Conservation (phyloP, 2,888 invertebrate species). For the Himalopsyche tibetana region DNA sequence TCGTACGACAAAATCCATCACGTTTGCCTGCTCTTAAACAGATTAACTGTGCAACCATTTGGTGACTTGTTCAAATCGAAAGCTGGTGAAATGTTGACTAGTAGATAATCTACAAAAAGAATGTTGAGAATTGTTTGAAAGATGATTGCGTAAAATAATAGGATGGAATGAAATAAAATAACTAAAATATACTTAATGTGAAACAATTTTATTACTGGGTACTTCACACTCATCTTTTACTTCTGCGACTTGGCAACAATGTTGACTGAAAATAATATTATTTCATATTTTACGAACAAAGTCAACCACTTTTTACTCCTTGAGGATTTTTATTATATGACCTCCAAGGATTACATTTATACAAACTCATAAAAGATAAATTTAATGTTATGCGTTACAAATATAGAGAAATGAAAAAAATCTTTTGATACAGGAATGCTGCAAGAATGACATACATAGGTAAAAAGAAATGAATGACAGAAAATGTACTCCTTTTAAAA, state of each 20-base stretch:
- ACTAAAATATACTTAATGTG: conserved; percentile 37
- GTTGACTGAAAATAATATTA: conserved; percentile 42
- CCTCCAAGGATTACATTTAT: conserved; percentile 38
- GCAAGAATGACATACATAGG: conserved; percentile 24
- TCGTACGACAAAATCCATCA: too few relatives aligned
- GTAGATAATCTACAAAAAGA: not conserved
- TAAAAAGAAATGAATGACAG: not conserved
- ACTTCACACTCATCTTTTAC: conserved; percentile 33
- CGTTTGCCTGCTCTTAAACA: too few relatives aligned
- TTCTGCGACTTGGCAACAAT: conserved; percentile 37
- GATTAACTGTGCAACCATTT: too few relatives aligned
- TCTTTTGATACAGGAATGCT: conserved; percentile 26
- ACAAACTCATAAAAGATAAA: conserved; percentile 35
- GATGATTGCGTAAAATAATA: conserved; percentile 13
- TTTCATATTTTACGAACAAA: conserved; percentile 31
- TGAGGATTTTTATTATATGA: conserved; percentile 31
- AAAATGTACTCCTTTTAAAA: not conserved
- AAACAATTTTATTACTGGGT: conserved; percentile 43
- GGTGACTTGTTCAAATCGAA: too few relatives aligned
- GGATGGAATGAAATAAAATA: conserved; percentile 41
- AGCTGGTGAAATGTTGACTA: too few relatives aligned
- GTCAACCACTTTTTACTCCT: conserved; percentile 36
- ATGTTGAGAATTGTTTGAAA: too few relatives aligned
- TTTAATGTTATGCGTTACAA: conserved; percentile 28
- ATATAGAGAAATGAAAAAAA: conserved; percentile 10